Percentiles rank a stretch among this genome's conserved stretches.
These are phyloP conservation scores for Spondyliosoma cantharus DNA, from an alignment of 2,797 vertebrate genomes.

Conservation along the genomic window DNA sequence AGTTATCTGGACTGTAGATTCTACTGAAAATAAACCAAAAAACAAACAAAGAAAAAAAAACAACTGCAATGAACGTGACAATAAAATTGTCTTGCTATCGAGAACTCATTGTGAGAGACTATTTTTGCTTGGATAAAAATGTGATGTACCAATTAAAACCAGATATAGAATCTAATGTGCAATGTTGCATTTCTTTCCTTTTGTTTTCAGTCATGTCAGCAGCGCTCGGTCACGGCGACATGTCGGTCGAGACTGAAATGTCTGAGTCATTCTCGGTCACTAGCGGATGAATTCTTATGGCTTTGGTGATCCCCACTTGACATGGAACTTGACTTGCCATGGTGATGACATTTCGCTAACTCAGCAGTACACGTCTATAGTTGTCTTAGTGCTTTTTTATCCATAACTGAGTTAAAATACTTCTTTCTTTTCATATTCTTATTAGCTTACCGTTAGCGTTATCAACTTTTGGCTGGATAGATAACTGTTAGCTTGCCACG, in stretches of 20 bases:
- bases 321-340: too few relatives aligned
- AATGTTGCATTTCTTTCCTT: slow-evolving; percentile 66
- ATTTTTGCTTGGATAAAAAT: slow-evolving; percentile 79
- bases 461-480: too few relatives aligned
- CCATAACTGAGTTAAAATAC: too few relatives aligned
- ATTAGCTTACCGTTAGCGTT: too few relatives aligned
- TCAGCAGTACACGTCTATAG: too few relatives aligned
- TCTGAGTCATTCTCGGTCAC: neutral
- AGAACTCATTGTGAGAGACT: slow-evolving; percentile 79
- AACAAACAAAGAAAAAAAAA: slow-evolving; percentile 56
- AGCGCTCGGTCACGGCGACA: neutral
- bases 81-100: slow-evolving; percentile 94
- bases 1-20: slow-evolving; percentile 93
- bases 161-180: slow-evolving; percentile 69
- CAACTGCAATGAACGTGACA: slow-evolving; percentile 87
- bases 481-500: too few relatives aligned
- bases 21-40: slow-evolving; percentile 90
- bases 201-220: slow-evolving; percentile 1
- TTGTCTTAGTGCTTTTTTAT: too few relatives aligned
- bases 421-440: neutral
- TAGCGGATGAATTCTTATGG: neutral
- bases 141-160: slow-evolving; percentile 83
- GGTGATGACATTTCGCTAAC: too few relatives aligned
- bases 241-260: neutral
- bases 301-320: neutral